A percentile compares a stretch with the other conserved stretches of the same genome.
phyloP scores from a whole-genome alignment of 2,797 vertebrate genomes.

The Uromys caudimaculatus region DNA sequence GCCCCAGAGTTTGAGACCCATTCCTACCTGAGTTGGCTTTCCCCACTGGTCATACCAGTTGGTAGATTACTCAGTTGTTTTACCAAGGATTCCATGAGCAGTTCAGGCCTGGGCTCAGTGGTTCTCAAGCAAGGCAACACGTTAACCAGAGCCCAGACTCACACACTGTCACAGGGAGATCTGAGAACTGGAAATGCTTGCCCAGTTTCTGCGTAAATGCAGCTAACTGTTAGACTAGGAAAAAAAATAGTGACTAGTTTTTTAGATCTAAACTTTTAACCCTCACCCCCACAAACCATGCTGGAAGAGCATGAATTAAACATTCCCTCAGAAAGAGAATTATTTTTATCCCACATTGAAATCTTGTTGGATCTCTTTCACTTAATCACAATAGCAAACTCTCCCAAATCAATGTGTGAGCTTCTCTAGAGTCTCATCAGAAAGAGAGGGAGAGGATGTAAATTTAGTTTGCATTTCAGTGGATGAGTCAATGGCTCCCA shows the following conservation, averaged over 20 bases:
- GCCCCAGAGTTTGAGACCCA: neutral
- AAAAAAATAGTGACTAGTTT: neutral
- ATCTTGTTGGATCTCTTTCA: neutral
- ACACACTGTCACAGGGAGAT: neutral
- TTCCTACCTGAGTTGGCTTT: neutral
- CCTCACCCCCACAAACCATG: neutral
- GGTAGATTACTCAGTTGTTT: neutral
- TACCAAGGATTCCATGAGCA: neutral
- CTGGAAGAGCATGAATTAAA: slow-evolving; percentile 14
- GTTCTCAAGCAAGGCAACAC: neutral
- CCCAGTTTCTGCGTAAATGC: neutral
- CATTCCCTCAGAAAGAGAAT: slow-evolving; percentile 7
- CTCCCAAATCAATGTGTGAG: neutral
- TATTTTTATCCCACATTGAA: slow-evolving; percentile 32
- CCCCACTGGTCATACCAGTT: neutral
- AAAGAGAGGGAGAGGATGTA: neutral
- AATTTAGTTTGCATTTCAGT: slow-evolving; percentile 9
- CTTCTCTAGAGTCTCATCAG: neutral
- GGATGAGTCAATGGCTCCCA: neutral
- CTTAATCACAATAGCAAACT: slow-evolving; percentile 23
- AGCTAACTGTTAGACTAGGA: neutral
- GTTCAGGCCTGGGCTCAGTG: neutral
- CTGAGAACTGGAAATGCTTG: neutral
- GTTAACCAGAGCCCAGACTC: neutral
- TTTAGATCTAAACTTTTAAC: neutral